Evolutionary conservation across 2,888 invertebrate species (phyloP).

Genomic region (Cephus sareptanus): DNA sequence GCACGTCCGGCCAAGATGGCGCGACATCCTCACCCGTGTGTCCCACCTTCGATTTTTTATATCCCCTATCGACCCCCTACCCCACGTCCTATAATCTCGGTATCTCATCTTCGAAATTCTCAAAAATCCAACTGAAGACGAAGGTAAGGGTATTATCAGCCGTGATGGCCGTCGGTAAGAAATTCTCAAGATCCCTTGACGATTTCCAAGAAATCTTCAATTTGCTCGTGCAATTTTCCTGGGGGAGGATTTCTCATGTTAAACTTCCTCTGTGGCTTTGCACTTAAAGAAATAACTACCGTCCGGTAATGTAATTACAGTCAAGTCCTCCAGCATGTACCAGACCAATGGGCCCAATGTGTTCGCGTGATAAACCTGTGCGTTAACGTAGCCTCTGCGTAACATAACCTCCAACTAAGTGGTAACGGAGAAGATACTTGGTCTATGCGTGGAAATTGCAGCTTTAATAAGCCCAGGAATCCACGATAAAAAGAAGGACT

Average conservation of each 20-base stretch:
- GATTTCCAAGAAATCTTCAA: background rate
- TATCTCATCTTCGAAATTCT: background rate
- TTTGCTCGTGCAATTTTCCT: background rate
- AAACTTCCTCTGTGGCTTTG: background rate
- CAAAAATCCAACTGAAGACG: background rate
- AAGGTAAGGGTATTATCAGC: background rate
- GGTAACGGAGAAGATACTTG: slow-evolving; percentile 25
- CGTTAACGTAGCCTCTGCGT: background rate
- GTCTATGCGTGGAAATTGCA: slow-evolving; percentile 38
- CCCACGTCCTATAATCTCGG: background rate
- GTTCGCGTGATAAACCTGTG: slow-evolving; percentile 1
- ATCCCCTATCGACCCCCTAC: background rate
- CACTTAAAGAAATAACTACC: background rate
- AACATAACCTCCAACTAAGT: background rate
- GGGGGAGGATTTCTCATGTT: background rate
- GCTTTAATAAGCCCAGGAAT: slow-evolving; percentile 35
- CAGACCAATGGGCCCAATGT: background rate
- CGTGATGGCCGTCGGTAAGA: background rate
- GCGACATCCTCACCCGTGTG: background rate
- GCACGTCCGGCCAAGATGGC: background rate
- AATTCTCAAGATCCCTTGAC: background rate
- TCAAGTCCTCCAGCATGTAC: background rate
- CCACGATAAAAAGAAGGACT: slow-evolving; percentile 17
- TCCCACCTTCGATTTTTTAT: background rate
- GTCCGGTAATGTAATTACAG: background rate